Percentiles rank a stretch among this genome's conserved stretches.
Evolutionary conservation across 2,113 vertebrate genomes (phyloP).

Genomic region (Pelvicachromis taeniatus): DNA sequence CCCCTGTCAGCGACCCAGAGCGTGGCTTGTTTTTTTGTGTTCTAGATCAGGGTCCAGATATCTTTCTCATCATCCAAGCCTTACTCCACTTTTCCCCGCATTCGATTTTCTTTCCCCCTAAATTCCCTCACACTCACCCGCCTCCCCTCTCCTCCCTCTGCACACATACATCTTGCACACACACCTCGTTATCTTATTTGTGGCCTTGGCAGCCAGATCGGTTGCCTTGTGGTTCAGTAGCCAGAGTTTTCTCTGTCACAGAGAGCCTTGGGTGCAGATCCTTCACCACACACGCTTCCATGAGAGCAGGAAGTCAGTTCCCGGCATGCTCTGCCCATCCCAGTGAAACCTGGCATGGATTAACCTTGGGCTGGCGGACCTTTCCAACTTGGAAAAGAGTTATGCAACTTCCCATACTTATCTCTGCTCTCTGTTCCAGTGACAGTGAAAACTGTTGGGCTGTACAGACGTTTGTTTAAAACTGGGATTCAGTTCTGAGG

Average conservation of each 20-base stretch:
- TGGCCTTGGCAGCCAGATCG: constrained; percentile 68
- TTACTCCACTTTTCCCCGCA: constrained; percentile 59
- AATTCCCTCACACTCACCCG: constrained; percentile 61
- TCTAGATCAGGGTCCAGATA: constrained; percentile 64
- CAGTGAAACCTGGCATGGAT: constrained; percentile 67
- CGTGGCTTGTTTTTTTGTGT: constrained; percentile 47
- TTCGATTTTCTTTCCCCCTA: constrained; percentile 67
- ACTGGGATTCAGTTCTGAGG: background rate
- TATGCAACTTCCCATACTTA: constrained; percentile 62
- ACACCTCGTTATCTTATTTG: constrained; percentile 73
- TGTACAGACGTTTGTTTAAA: constrained; percentile 44
- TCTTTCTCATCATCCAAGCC: constrained; percentile 61
- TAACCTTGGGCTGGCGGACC: constrained; percentile 64
- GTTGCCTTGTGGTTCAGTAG: constrained; percentile 66
- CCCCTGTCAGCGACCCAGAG: constrained; percentile 54
- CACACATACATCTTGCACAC: constrained; percentile 63
- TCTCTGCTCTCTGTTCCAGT: constrained; percentile 30
- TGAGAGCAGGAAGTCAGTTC: constrained; percentile 62
- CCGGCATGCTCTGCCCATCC: constrained; percentile 58
- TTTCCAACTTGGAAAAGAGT: constrained; percentile 66
- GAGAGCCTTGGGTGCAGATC: constrained; percentile 48
- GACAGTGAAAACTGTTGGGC: constrained; percentile 48
- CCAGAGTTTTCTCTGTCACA: constrained; percentile 61
- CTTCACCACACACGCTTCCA: constrained; percentile 61
- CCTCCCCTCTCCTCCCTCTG: constrained; percentile 23